Evolutionary conservation across 2,113 vertebrate genomes (phyloP).

Genomic region (Gallinago undulata): DNA sequence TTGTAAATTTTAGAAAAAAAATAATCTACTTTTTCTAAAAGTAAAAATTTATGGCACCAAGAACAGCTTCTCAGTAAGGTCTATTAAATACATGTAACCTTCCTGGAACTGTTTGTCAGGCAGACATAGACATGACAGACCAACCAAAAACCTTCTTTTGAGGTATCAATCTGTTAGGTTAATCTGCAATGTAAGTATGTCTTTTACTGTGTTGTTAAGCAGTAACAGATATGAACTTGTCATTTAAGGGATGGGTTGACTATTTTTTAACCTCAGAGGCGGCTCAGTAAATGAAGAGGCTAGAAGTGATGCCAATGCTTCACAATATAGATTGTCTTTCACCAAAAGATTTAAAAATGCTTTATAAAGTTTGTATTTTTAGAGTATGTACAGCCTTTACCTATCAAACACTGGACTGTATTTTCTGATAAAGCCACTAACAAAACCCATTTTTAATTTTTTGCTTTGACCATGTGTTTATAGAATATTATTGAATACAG

Average conservation of each 20-base stretch:
- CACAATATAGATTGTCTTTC: background rate
- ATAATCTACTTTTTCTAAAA: background rate
- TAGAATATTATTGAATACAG: background rate
- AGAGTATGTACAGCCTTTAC: background rate
- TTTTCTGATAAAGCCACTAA: background rate
- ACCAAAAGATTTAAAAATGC: background rate
- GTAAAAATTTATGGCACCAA: background rate
- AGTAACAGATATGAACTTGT: background rate
- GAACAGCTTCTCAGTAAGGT: slow-evolving; percentile 16
- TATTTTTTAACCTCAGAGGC: background rate
- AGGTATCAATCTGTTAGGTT: slow-evolving; percentile 4
- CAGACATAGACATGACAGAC: background rate
- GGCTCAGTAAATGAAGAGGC: background rate
- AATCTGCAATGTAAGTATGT: background rate
- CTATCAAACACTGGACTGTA: background rate
- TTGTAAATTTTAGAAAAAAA: background rate
- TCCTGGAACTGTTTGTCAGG: slow-evolving; percentile 48
- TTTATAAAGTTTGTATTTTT: background rate
- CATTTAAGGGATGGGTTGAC: background rate
- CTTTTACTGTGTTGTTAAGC: background rate
- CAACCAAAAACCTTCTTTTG: background rate
- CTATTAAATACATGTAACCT: slow-evolving; percentile 16
- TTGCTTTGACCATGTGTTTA: background rate
- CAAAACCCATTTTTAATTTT: background rate
- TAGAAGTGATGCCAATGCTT: background rate